phyloP scores from a whole-genome alignment of 2,888 invertebrate species.

The Hetaerina titia region DNA sequence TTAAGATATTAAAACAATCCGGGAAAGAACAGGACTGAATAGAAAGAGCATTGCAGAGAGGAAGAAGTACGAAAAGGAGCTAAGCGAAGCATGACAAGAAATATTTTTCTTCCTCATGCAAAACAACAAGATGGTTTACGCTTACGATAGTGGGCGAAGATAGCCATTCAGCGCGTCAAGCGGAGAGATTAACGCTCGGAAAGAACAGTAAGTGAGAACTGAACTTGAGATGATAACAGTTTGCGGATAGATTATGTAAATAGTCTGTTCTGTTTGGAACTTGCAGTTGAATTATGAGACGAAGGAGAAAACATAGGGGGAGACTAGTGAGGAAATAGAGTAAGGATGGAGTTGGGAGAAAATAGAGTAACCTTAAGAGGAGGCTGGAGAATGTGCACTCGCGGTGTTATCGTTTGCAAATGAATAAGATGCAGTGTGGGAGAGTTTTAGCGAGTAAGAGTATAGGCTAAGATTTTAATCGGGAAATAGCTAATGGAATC shows the following conservation, averaged over 20 bases:
- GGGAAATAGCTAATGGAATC: conserved; percentile 57
- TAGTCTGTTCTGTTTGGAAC: not conserved
- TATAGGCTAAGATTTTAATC: conserved; percentile 43
- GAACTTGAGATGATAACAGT: conserved; percentile 30
- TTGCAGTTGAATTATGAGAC: not conserved
- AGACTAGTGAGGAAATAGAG: not conserved
- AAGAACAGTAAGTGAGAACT: conserved; percentile 32
- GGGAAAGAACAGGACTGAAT: no score
- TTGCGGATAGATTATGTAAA: conserved; percentile 49
- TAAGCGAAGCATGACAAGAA: not conserved
- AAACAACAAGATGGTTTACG: not conserved
- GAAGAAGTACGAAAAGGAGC: not conserved
- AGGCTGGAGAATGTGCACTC: not conserved
- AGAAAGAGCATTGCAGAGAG: not conserved
- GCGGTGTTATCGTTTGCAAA: conserved; percentile 38
- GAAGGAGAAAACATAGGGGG: not conserved
- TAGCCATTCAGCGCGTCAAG: not conserved
- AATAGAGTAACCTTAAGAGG: not conserved
- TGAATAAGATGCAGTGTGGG: conserved; percentile 36
- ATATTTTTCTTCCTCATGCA: not conserved
- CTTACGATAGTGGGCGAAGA: not conserved
- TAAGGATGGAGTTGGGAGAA: not conserved
- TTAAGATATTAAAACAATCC: no score
- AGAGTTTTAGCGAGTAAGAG: not conserved
- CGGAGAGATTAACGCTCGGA: conserved; percentile 46